Evolutionary conservation across 2,113 vertebrate species (phyloP), one percentile per base, ranked within the genome.

Genomic region (Dendrocopos noguchii): DNA sequence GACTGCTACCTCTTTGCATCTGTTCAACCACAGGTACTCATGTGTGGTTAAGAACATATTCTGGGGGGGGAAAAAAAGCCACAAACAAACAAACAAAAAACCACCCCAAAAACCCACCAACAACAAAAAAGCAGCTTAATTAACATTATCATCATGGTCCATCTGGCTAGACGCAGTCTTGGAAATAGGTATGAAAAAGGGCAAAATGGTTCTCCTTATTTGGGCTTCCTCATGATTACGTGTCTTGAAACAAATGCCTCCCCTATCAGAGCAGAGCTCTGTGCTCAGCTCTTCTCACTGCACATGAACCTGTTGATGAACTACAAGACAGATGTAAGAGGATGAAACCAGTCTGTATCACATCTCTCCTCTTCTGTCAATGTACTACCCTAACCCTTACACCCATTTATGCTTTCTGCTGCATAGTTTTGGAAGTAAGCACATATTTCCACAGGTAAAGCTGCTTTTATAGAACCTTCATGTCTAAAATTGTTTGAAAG

Each of bases 1-100:
- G 82, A 94, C 74, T 93, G 57, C 33, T 80, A 59, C 31, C 57
- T 78, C 66, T 83, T 87, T 84, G 88, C 78, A 87, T 46, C 83
- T 91, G 87, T 81, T 83, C 74, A 59, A 24, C 56, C 56, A 46
- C 57, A 94, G 78, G 36, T 72, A 67, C 50, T 79, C 7, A 1
- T 16, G 10, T 33, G 16, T 46, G 87, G 46, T 14, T 33, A 80
- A 85, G 12, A 72, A 36, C 46, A 93, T 59, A 46, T 93, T 52
- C 78, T 81, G 44, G 14, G 71, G 36, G 36, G 57, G 76, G 90
- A 68, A 27, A 31, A 6, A 64, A 63, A 25, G 9, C n/a, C n/a
- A 36, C 59, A 61, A 61, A 61, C n/a, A 20, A 28, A 39, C 36
- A 39, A 39, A 39, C 39, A 53, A 59, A 59, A 24, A 52, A 52